phyloP scores from a whole-genome alignment of 2,797 vertebrate genomes.

The Salarias fasciatus region DNA sequence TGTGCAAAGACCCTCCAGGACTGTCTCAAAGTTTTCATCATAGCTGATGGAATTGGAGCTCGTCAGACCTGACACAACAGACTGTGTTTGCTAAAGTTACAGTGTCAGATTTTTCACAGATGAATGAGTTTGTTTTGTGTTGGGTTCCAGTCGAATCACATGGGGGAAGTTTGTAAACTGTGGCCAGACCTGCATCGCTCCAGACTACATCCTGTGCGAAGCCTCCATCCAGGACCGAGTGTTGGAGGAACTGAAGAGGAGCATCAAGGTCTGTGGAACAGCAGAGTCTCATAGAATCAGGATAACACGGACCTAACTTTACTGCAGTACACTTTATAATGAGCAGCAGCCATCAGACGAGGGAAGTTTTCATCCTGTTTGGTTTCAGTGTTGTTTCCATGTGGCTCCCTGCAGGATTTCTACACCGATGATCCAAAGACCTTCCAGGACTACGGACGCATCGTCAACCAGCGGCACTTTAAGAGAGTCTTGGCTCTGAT shows the following conservation, averaged over 20 bases:
- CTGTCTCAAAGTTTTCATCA: too few relatives aligned
- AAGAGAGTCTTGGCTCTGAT: conserved; percentile 82
- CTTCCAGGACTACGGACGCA: conserved; percentile 88
- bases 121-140: neutral
- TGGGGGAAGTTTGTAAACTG: conserved; percentile 94
- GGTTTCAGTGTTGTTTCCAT: neutral
- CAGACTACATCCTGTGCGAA: conserved; percentile 92
- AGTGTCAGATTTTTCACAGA: too few relatives aligned
- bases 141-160: conserved; percentile 83
- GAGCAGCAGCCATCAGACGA: too few relatives aligned
- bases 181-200: conserved; percentile 94
- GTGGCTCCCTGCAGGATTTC: conserved; percentile 84
- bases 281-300: too few relatives aligned
- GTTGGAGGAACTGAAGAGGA: conserved; percentile 69
- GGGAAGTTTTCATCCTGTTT: too few relatives aligned
- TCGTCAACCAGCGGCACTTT: conserved; percentile 88
- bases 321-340: too few relatives aligned
- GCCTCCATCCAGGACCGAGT: conserved; percentile 85
- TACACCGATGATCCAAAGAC: conserved; percentile 88
- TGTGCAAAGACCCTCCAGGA: too few relatives aligned
- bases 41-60: too few relatives aligned
- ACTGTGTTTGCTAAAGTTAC: too few relatives aligned
- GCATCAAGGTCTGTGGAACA: too few relatives aligned
- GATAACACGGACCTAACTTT: too few relatives aligned
- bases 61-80: too few relatives aligned